Evolutionary conservation across 2,888 invertebrate species (phyloP).

Genomic region (Synergus umbraculus): DNA sequence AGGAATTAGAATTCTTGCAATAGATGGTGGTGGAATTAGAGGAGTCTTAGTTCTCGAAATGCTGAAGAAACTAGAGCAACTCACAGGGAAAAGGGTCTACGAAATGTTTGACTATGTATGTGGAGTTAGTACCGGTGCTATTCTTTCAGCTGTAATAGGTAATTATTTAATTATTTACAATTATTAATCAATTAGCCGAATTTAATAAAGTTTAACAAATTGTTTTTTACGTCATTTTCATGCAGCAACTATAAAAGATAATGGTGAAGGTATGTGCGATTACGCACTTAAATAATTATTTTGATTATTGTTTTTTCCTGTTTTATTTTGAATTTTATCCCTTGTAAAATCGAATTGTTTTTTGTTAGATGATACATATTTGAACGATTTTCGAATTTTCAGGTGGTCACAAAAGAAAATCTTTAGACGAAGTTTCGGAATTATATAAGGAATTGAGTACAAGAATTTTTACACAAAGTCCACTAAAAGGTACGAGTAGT

Average conservation of each 20-base stretch:
- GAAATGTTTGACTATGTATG: conserved; percentile 93
- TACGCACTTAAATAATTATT: not conserved
- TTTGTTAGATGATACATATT: not conserved
- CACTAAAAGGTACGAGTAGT: conserved; percentile 85
- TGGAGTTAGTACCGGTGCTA: conserved; percentile 91
- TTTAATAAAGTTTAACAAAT: not conserved
- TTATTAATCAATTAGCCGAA: not conserved
- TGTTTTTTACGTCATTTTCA: conserved; percentile 48
- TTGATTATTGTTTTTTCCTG: not conserved
- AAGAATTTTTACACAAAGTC: conserved; percentile 84
- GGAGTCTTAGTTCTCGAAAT: conserved; percentile 93
- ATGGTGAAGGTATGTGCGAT: conserved; percentile 54
- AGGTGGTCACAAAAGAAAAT: conserved; percentile 80
- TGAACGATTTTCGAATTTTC: not conserved
- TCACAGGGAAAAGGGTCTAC: conserved; percentile 83
- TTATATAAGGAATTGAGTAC: conserved; percentile 81
- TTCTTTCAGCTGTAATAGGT: conserved; percentile 87
- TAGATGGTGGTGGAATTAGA: conserved; percentile 94
- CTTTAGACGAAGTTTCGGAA: conserved; percentile 81
- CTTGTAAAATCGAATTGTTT: not conserved
- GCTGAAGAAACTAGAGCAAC: conserved; percentile 86
- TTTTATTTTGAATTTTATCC: not conserved
- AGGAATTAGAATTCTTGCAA: conserved; percentile 89
- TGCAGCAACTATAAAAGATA: conserved; percentile 61
- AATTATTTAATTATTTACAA: conserved; percentile 57